Evolutionary conservation across 2,113 vertebrate species (phyloP), one percentile per base, ranked within the genome.

Genomic region (Anarhynchus alexandrinus): DNA sequence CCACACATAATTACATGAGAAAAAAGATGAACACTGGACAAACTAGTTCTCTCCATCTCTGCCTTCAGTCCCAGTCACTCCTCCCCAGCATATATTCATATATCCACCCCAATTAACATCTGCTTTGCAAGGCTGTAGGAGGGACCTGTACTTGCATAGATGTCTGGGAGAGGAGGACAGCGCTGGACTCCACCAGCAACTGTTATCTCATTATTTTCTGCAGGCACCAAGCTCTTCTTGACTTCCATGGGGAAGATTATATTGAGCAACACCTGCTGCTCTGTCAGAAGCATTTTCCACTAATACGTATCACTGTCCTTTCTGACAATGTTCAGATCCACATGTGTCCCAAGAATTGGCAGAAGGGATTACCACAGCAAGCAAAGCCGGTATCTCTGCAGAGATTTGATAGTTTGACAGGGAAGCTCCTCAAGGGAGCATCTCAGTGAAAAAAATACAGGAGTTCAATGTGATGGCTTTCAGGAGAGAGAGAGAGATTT

Each of bases 211-310:
- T 32, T 57, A 8, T 38, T 45, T 83, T 65, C 59, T 90, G 42
- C 18, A 59, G 64, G 72, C 76, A 90, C 23, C 52, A 55, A 84
- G 11, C 34, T 85, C 70, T 45, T 62, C 62, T 71, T 74, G 30
- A 29, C 86, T 86, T 91, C 80, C 65, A 69, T 16, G 5, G 43
- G 43, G 34, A 81, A 74, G 73, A 95, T 73, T 25, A 78, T 52
- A 55, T 21, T 45, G 55, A 96, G 83, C 55, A 92, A 96, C 88
- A 96, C 83, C 86, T 94, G 91, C 92, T 89, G 73, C 69, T 95
- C 91, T 93, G 93, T 94, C 96, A 96, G 83, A 94, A 94, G 73
- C 49, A 57, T 78, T 92, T 91, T 76, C 36, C 40, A 55, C 61
- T 93, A 89, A 88, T 64, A 59, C 4, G 0, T 52, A 67, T 94